These are phyloP conservation scores for Drosophila sproati DNA, from an alignment of 1,140 invertebrate genomes.

Conservation along the genomic window DNA sequence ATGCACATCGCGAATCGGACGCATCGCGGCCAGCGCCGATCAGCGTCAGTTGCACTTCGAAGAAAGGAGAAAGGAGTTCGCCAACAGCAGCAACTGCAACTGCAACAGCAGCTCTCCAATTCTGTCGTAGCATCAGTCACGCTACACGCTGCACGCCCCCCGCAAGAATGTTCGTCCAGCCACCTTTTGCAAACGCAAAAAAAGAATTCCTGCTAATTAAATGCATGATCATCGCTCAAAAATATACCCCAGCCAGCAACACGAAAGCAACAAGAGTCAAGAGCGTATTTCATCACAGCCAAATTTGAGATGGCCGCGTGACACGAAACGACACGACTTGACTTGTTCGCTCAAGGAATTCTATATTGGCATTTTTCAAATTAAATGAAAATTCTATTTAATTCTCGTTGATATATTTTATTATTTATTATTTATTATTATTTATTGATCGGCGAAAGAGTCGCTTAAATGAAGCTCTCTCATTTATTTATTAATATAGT, in stretches of 20 bases:
- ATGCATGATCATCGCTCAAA: conserved; percentile 75
- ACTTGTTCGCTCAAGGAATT: background rate
- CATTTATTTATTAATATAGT: no score
- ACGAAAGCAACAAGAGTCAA: conserved; percentile 46
- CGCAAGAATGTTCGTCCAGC: background rate
- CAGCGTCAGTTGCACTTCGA: conserved; percentile 50
- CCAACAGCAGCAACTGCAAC: conserved; percentile 20
- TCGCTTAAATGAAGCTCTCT: no score
- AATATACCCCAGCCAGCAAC: conserved; percentile 47
- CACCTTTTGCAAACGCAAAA: conserved; percentile 11
- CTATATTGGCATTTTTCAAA: background rate
- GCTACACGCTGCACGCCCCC: background rate
- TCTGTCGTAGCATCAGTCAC: conserved; percentile 6
- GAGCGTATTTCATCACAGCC: conserved; percentile 65
- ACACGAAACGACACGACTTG: conserved; percentile 7
- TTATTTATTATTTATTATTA: no score
- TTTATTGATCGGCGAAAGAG: no score
- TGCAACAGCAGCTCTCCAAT: background rate
- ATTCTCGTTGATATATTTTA: no score
- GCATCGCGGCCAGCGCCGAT: conserved; percentile 7
- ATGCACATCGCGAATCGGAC: conserved; percentile 1
- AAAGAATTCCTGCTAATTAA: conserved; percentile 77
- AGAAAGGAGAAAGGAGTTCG: conserved; percentile 74
- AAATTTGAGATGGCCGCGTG: conserved; percentile 16
- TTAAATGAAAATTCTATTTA: no score